Evolutionary conservation across 2,113 vertebrate species (phyloP).

Genomic region (Melospiza melodia): DNA sequence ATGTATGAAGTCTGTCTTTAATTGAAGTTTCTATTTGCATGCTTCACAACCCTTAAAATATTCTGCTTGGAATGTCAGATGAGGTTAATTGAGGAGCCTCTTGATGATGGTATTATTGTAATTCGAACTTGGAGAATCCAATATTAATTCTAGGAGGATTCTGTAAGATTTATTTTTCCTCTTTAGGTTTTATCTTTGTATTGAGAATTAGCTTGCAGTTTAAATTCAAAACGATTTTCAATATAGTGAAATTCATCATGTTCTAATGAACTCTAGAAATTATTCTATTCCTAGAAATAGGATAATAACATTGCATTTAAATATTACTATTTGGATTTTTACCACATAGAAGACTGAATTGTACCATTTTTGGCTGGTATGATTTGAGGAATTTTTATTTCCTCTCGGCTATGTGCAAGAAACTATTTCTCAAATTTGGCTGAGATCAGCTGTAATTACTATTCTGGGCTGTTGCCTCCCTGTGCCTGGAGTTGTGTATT

Average conservation of each 20-base stretch:
- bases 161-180: slow-evolving; percentile 11
- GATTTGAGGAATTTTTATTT: neutral
- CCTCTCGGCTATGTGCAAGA: neutral
- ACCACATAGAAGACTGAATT: neutral
- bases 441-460: neutral
- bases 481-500: neutral
- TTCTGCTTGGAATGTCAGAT: slow-evolving; percentile 11
- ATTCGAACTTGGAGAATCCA: slow-evolving; percentile 24
- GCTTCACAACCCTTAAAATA: slow-evolving; percentile 34
- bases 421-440: neutral
- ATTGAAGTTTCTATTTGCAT: slow-evolving; percentile 49
- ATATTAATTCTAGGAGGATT: slow-evolving; percentile 23
- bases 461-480: neutral
- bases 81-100: slow-evolving; percentile 58
- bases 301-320: neutral
- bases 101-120: slow-evolving; percentile 37
- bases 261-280: neutral
- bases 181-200: neutral
- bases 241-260: neutral
- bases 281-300: neutral
- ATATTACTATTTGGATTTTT: neutral
- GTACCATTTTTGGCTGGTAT: neutral
- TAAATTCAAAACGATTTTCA: slow-evolving; percentile 9
- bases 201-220: neutral
- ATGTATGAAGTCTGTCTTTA: slow-evolving; percentile 3